Conservation (phyloP, 2,113 vertebrate genomes). For the Microtus oregoni region DNA sequence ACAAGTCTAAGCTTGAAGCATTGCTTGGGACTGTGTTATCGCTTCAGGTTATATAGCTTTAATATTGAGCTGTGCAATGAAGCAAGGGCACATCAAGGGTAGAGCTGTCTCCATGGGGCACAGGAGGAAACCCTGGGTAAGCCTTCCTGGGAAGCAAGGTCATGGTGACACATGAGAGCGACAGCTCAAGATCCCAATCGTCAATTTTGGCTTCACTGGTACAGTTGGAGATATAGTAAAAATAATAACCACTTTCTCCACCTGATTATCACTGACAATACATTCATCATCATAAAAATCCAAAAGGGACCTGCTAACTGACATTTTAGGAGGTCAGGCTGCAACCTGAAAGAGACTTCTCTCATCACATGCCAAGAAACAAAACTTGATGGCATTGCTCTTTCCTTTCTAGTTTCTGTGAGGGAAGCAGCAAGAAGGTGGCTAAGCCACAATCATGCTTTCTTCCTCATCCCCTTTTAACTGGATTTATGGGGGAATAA, state of each 20-base stretch:
- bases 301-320: neutral
- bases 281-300: neutral
- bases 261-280: neutral
- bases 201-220: neutral
- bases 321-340: neutral
- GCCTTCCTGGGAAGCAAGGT: neutral
- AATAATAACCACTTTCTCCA: neutral
- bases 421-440: too few relatives aligned
- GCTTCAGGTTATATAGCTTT: neutral
- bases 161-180: neutral
- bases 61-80: neutral
- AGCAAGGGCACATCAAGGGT: too few relatives aligned
- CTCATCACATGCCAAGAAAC: neutral
- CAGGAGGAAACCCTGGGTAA: neutral
- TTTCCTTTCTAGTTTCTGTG: neutral
- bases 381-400: neutral
- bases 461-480: neutral
- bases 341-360: neutral
- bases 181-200: neutral
- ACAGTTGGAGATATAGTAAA: neutral
- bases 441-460: neutral
- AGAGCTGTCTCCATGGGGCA: neutral
- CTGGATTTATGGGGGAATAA: neutral
- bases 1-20: neutral
- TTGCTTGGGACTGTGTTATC: neutral